A percentile compares a stretch with the other conserved stretches of the same genome.
These are phyloP conservation scores for Athalia circularis DNA, from an alignment of 2,888 invertebrate species.

Conservation along the genomic window DNA sequence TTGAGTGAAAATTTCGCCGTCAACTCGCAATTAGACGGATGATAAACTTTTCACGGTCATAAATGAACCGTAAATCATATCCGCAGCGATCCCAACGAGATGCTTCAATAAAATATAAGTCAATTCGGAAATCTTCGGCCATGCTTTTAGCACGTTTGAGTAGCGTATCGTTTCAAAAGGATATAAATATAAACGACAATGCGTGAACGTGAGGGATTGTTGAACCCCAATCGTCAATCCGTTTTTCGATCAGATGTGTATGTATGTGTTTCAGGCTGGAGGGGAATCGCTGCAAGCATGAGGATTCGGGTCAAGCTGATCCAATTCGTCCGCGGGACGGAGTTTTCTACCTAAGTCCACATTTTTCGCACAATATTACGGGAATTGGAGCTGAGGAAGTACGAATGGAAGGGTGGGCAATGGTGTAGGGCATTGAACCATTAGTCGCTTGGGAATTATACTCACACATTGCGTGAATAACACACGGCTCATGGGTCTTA, in stretches of 20 bases:
- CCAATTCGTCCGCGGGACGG: constrained; percentile 4
- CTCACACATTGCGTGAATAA: constrained; percentile 35
- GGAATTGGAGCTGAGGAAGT: no score
- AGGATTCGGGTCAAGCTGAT: neutral
- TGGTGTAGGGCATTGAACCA: constrained; percentile 13
- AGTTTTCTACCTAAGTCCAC: constrained; percentile 20
- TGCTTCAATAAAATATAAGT: no score
- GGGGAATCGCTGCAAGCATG: neutral
- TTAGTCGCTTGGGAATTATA: constrained; percentile 37
- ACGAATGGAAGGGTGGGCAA: neutral
- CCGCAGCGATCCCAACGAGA: no score
- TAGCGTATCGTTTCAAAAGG: no score
- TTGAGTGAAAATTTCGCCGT: no score
- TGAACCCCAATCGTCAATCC: neutral
- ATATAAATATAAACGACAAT: no score
- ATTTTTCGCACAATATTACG: constrained; percentile 16
- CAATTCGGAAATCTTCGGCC: no score
- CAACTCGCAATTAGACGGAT: no score
- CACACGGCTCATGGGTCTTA: constrained; percentile 28
- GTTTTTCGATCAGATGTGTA: neutral
- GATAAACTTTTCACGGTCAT: no score
- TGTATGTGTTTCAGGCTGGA: neutral
- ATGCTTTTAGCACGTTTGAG: no score
- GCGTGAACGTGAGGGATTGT: neutral
- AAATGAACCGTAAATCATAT: no score